Evolutionary conservation across 1,140 invertebrate genomes (phyloP).

Genomic region (Drosophila tropicalis): DNA sequence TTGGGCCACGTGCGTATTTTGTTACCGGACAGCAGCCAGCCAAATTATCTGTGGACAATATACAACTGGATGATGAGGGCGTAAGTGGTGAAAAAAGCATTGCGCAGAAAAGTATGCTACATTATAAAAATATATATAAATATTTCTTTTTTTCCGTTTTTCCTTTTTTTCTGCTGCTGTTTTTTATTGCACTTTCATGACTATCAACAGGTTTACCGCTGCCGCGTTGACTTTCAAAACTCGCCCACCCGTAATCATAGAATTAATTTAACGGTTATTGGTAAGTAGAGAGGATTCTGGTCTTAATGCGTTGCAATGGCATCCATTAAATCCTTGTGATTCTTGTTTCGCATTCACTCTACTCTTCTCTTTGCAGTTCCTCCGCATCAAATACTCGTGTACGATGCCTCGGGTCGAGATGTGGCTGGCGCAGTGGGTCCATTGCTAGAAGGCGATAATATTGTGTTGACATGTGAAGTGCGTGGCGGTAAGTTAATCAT

Average conservation of each 20-base stretch:
- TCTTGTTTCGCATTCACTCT: conserved; percentile 6
- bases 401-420: conserved; percentile 91
- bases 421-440: conserved; percentile 91
- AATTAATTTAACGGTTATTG: conserved; percentile 95
- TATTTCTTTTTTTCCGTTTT: background rate
- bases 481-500: conserved; percentile 90
- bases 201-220: conserved; percentile 87
- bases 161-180: background rate
- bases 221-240: conserved; percentile 95
- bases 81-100: conserved; percentile 79
- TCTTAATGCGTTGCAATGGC: conserved; percentile 43
- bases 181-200: conserved; percentile 41
- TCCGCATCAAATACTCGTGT: conserved; percentile 92
- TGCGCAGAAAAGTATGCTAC: conserved; percentile 30
- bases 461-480: conserved; percentile 94
- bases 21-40: conserved; percentile 89
- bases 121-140: conserved; percentile 36
- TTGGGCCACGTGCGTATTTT: conserved; percentile 92
- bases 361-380: conserved; percentile 86
- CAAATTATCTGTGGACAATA: conserved; percentile 90
- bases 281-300: conserved; percentile 85
- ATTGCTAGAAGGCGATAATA: conserved; percentile 91
- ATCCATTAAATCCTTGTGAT: conserved; percentile 49
- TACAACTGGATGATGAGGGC: conserved; percentile 92
- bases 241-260: conserved; percentile 95